Base-by-base conservation (phyloP, 2,113 vertebrate genomes). In the Zosterops japonicus region DNA sequence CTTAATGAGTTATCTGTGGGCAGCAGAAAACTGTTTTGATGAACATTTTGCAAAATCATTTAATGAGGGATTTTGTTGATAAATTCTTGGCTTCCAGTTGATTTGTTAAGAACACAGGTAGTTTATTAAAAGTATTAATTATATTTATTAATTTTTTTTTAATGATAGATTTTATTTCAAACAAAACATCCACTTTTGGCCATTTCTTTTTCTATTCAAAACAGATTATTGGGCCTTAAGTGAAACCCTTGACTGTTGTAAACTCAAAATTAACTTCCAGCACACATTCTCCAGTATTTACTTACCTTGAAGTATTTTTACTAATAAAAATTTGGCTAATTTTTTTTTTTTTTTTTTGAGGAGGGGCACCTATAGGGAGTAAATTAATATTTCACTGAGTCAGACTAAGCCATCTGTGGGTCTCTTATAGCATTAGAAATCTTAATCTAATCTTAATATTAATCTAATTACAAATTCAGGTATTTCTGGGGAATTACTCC, bases 291-390 rank as follows among this genome's bases (percentile, higher is more conserved):
- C 28, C 28, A 44, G 8, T 42, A 46, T 74, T 81, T 64, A 39
- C 9, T 81, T 70, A 36, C 8, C 8, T 31, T 53, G 8, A 61
- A 65, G 4, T 28, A 9, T 53, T 77, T 77, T 75, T 44, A 22
- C 14, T 56, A 28, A 41, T 61, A 61, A 41, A 61, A 41, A 14
- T 39, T 19, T 13, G 59, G 25, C 16, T 39, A 4, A n/a, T 17
- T 36, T 59, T 39, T 36, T 59, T 36, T 17, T 36, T 59, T 39
- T 36, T 59, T 61, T 25, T 31, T 46, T 41, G 11, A 4, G 3
- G 2, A 1, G 1, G 6, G 10, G 8, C 2, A 3, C 3, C 9
- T 39, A 3, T 13, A 88, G 24, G 13, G 2, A 25, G 7, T 50
- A 57, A 84, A 87, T 28, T 24, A 41, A 11, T 63, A 13, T 64